These are phyloP conservation scores for Callorhinus ursinus DNA, from an alignment of 2,113 vertebrate genomes.

Conservation along the genomic window DNA sequence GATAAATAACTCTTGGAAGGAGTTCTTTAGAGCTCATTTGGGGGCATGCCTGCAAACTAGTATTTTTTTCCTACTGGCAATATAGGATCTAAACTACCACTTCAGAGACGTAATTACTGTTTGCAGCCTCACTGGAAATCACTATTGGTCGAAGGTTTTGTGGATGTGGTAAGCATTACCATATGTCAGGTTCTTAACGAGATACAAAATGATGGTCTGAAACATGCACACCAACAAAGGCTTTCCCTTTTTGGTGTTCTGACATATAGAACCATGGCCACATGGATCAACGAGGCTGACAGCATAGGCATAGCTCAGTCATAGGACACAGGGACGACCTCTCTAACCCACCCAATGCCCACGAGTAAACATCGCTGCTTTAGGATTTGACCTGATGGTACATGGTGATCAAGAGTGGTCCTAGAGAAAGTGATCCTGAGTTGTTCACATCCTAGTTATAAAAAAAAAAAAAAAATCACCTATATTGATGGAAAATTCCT, in stretches of 20 bases:
- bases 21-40: slow-evolving; percentile 58
- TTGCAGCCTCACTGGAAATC: slow-evolving; percentile 74
- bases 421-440: neutral
- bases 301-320: neutral
- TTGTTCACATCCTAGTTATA: neutral
- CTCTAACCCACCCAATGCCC: neutral
- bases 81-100: slow-evolving; percentile 79
- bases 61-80: slow-evolving; percentile 68
- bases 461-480: neutral
- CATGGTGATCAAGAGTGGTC: neutral
- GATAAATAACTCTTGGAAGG: slow-evolving; percentile 65
- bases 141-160: slow-evolving; percentile 68
- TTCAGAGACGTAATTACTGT: slow-evolving; percentile 78
- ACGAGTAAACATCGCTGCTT: neutral
- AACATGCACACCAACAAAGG: slow-evolving; percentile 29
- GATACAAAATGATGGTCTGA: slow-evolving; percentile 66
- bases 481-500: neutral
- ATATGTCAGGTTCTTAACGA: slow-evolving; percentile 74
- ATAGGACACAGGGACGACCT: neutral
- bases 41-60: slow-evolving; percentile 66
- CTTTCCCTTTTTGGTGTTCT: slow-evolving; percentile 38
- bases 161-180: slow-evolving; percentile 76
- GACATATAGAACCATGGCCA: slow-evolving; percentile 34
- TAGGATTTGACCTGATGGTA: neutral
- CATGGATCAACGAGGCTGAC: neutral